phyloP scores from a whole-genome alignment of 2,113 vertebrate species.

The Callipepla squamata region DNA sequence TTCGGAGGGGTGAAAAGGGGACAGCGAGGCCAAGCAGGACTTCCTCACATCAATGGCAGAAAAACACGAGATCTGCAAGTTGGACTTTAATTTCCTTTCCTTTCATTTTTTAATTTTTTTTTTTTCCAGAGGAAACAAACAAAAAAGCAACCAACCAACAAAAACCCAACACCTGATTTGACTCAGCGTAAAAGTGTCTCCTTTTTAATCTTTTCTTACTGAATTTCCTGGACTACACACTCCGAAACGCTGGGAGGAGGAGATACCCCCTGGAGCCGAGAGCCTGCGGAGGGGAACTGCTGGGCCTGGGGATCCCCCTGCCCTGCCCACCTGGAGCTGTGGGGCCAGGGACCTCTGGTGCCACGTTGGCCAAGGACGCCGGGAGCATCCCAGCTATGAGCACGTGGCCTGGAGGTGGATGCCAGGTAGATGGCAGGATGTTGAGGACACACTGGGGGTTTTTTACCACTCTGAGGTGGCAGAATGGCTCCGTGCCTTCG shows the following conservation, averaged over 20 bases:
- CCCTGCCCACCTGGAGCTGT: background rate
- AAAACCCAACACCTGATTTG: slow-evolving; percentile 62
- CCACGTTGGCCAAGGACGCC: background rate
- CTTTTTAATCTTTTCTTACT: slow-evolving; percentile 78
- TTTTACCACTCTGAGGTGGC: background rate
- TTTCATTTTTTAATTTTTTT: slow-evolving; percentile 67
- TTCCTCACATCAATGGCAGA: slow-evolving; percentile 56
- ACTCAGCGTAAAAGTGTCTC: slow-evolving; percentile 68
- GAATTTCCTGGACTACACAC: slow-evolving; percentile 61
- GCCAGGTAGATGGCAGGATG: background rate
- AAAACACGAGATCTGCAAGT: slow-evolving; percentile 50
- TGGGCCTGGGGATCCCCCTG: background rate
- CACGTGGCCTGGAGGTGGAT: background rate
- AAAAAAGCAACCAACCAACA: background rate
- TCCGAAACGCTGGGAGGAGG: slow-evolving; percentile 46
- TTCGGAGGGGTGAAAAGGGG: slow-evolving; percentile 59
- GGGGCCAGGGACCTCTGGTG: background rate
- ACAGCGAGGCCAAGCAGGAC: slow-evolving; percentile 74
- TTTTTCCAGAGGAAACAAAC: slow-evolving; percentile 49
- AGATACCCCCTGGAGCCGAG: background rate
- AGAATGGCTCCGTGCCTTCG: slow-evolving; percentile 44
- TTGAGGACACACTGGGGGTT: slow-evolving; percentile 29
- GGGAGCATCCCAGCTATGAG: background rate
- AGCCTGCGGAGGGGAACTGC: background rate
- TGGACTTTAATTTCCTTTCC: slow-evolving; percentile 52